Percentiles rank a stretch among this genome's conserved stretches.
Conservation (phyloP, 2,113 vertebrate genomes). For the Nesospiza acunhae region DNA sequence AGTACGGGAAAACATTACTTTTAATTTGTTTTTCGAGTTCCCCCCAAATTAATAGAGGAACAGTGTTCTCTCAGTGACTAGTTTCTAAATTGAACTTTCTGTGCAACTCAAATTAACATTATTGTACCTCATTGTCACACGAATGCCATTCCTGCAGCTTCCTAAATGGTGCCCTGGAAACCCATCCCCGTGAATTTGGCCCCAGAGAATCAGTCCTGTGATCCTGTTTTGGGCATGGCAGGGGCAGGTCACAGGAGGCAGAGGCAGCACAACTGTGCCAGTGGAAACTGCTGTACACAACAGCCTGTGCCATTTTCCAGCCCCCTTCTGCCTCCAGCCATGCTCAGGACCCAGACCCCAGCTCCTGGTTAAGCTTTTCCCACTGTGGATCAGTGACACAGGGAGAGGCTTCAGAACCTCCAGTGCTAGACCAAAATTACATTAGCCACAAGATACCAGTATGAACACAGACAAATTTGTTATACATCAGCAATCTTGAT, state of each 20-base stretch:
- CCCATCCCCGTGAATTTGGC: background rate
- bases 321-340: rapidly evolving
- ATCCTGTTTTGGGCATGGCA: background rate
- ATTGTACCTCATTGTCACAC: background rate
- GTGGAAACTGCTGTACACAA: background rate
- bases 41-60: conserved; percentile 28
- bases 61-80: background rate
- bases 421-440: background rate
- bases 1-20: conserved; percentile 60
- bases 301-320: rapidly evolving
- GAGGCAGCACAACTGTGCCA: background rate
- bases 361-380: background rate
- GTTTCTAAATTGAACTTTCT: conserved; percentile 50
- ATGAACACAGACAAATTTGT: background rate
- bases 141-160: background rate
- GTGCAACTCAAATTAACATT: background rate
- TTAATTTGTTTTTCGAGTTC: conserved; percentile 53
- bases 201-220: background rate
- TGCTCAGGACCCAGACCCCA: background rate
- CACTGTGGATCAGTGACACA: background rate
- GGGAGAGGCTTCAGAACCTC: background rate
- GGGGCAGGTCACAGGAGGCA: background rate
- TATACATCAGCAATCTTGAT: background rate
- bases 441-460: background rate
- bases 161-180: background rate